These are phyloP conservation scores for Drosophila ezoana DNA, from an alignment of 2,888 invertebrate species.

Conservation along the genomic window DNA sequence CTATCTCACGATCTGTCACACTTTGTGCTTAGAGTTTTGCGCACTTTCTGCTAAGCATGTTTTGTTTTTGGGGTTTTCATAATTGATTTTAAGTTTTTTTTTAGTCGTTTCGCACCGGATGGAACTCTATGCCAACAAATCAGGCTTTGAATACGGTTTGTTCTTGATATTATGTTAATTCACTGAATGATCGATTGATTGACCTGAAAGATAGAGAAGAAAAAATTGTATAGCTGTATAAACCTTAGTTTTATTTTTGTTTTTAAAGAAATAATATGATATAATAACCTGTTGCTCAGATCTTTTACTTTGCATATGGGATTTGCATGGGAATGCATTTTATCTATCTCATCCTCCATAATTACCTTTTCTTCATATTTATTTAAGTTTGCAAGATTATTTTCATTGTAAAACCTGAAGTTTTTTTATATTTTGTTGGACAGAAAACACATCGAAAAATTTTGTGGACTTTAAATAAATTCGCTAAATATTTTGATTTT, in stretches of 20 bases:
- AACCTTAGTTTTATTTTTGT: too few relatives aligned
- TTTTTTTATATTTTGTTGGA: background rate
- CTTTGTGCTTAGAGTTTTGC: conserved; percentile 3
- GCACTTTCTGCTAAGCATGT: background rate
- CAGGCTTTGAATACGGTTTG: conserved; percentile 54
- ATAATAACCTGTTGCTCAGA: background rate
- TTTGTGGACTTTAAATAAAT: conserved; percentile 1
- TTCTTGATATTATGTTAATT: background rate
- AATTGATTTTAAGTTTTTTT: too few relatives aligned
- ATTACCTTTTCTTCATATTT: conserved; percentile 9
- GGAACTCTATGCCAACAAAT: conserved; percentile 26
- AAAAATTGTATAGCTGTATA: too few relatives aligned
- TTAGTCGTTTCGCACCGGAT: too few relatives aligned
- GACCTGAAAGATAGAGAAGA: conserved; percentile 40
- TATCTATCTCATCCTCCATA: background rate
- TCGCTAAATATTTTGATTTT: background rate
- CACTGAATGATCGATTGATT: conserved; percentile 18
- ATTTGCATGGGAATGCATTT: too few relatives aligned
- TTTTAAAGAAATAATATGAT: too few relatives aligned
- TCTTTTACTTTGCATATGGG: background rate
- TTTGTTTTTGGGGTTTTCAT: conserved; percentile 12
- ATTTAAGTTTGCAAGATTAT: background rate
- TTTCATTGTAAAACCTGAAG: background rate
- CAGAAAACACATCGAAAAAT: conserved; percentile 24
- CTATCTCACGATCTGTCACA: conserved; percentile 11